Percentiles rank a stretch among this genome's conserved stretches.
Evolutionary conservation across 2,888 invertebrate genomes (phyloP).

Genomic region (Resseliella maxima): DNA sequence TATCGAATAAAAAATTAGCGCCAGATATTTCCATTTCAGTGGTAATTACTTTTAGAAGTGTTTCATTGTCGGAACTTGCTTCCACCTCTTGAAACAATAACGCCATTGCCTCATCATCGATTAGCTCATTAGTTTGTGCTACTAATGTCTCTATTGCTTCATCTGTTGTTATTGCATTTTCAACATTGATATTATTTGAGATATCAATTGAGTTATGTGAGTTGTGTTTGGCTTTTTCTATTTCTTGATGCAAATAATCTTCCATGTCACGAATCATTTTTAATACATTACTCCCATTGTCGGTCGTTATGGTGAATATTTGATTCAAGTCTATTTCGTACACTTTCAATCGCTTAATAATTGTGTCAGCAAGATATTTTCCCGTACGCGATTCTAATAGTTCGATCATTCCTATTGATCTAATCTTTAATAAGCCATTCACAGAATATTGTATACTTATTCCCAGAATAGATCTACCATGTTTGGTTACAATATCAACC

Average conservation of each 20-base stretch:
- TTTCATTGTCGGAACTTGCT: not conserved
- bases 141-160: not conserved
- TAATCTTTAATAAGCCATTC: not conserved
- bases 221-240: not conserved
- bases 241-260: not conserved
- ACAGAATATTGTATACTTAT: not conserved
- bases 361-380: not conserved
- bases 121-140: not conserved
- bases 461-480: not conserved
- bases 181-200: not conserved
- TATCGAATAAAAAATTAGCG: not conserved
- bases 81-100: not conserved
- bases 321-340: not conserved
- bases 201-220: not conserved
- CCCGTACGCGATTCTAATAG: not conserved
- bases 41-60: not conserved
- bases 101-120: not conserved
- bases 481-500: not conserved
- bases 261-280: conserved; percentile 30
- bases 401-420: not conserved
- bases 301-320: not conserved
- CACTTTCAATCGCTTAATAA: not conserved
- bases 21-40: not conserved
- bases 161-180: not conserved
- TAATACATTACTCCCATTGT: not conserved